Base-by-base conservation (phyloP, 2,113 vertebrate genomes). In the Dinomys branickii region DNA sequence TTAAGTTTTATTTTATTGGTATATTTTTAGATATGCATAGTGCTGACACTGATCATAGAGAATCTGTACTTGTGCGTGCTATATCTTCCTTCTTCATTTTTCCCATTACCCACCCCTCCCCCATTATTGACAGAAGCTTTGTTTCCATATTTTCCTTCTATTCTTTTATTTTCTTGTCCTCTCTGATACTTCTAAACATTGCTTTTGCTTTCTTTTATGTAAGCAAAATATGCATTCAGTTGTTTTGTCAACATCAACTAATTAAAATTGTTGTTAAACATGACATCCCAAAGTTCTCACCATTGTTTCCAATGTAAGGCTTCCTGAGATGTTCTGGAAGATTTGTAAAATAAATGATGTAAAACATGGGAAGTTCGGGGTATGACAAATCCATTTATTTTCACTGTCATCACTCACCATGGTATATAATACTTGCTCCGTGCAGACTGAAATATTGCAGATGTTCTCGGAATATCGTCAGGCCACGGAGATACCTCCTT, bases 311-410 rank as follows among this genome's bases (percentile, higher is more conserved):
- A 85, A 98, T 93, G 91, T 97, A 97, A 96, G 98, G 96, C 88
- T 96, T 97, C 92, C 95, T 97, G 95, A 98, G 97, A 97, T 97
- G 95, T 85, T 98, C 93, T 26, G 91, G 61, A 91, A 97, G 86
- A 97, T 95, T 97, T 97, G 94, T 95, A 97, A 98, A 98, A 98
- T 87, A 97, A 91, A 97, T 98, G 95, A 98, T 97, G 94, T 98
- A 98, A 98, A 98, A 97, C 96, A 96, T 47, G 91, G 97, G 97
- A 97, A 98, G 93, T 98, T 98, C 98, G 61, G 96, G 84, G 98
- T 98, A 97, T 96, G 94, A 97, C 97, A 97, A 98, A 97, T 98
- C 96, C 97, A 98, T 98, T 98, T 98, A 98, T 98, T 98, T 98
- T 98, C 94, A 95, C 97, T 97, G 96, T 98, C 98, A 98, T 98